Base-by-base conservation (phyloP, 2,113 vertebrate species). In the Noturus placidus region DNA sequence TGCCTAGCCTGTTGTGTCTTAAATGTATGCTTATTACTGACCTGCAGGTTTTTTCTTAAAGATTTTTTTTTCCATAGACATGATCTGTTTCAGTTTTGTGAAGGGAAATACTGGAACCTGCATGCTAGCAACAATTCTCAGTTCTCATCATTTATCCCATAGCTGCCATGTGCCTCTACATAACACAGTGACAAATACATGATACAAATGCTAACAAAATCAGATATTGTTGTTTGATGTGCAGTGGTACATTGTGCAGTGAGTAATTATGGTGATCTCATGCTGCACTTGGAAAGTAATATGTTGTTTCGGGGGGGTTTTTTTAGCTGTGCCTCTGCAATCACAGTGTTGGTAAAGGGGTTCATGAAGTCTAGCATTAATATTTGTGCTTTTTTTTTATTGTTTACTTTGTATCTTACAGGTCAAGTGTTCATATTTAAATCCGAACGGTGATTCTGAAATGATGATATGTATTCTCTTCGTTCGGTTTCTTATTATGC, bases 41-140 rank as follows among this genome's bases (percentile, higher is more conserved):
- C 14, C 2, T 33, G 5, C 14, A 54, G 5, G 0, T 0, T 50
- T 69, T 46, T 86, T 61, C 79, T 84, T 46, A 72, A 63, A 86
- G 61, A 82, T 54, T 80, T 61, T 50, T 42, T 70, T 84, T 72
- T 88, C 84, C 89, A 85, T 50, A 84, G 72, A 86, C 69, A 69
- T 82, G 22, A 67, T n/a, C 30, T 74, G 61, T 65, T 78, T 88
- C 19, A 83, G 50, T 79, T 76, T 90, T 33, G 77, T 74, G 33
- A n/a, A 57, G 50, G 50, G 83, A 72, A 50, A 78, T 2, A 74
- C 80, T 86, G 63, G 74, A 59, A 57, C 78, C 76, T 59, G 57
- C 82, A 83, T 70, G 61, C 61, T 88, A 90, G 87, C 85, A 87
- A 85, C 67, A 67, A 17, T 84, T 46, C 42, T 7, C 27, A 15